phyloP scores from a whole-genome alignment of 2,888 invertebrate species.

The Lycia hirtaria region DNA sequence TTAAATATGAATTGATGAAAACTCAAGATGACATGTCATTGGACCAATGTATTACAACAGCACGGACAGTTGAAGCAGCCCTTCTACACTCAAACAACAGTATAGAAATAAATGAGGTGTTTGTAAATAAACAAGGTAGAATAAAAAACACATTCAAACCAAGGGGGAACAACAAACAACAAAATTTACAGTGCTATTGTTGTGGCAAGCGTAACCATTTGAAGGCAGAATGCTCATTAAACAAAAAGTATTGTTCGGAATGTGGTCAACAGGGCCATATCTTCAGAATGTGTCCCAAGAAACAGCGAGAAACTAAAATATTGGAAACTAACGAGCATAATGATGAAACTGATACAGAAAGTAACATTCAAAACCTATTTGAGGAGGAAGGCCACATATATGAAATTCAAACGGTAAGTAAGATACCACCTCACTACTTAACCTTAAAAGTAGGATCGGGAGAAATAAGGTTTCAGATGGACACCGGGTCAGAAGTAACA shows the following conservation, averaged over 20 bases:
- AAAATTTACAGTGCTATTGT: too few relatives aligned
- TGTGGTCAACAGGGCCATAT: constrained; percentile 9
- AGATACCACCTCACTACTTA: neutral
- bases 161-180: too few relatives aligned
- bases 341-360: neutral
- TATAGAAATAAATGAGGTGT: too few relatives aligned
- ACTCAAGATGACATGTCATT: too few relatives aligned
- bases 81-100: too few relatives aligned
- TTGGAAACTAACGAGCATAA: neutral
- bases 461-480: neutral
- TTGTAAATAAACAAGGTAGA: too few relatives aligned
- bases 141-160: too few relatives aligned
- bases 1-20: too few relatives aligned
- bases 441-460: neutral
- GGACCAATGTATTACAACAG: too few relatives aligned
- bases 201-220: constrained; percentile 3
- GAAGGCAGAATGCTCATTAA: neutral
- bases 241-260: constrained; percentile 2
- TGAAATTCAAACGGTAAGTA: neutral
- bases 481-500: neutral
- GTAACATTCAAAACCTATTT: neutral
- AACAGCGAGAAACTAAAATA: neutral
- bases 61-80: too few relatives aligned
- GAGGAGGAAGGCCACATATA: neutral
- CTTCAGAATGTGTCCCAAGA: constrained; percentile 3